Base-by-base conservation (phyloP, 2,888 invertebrate genomes). In the Congeria kusceri region DNA sequence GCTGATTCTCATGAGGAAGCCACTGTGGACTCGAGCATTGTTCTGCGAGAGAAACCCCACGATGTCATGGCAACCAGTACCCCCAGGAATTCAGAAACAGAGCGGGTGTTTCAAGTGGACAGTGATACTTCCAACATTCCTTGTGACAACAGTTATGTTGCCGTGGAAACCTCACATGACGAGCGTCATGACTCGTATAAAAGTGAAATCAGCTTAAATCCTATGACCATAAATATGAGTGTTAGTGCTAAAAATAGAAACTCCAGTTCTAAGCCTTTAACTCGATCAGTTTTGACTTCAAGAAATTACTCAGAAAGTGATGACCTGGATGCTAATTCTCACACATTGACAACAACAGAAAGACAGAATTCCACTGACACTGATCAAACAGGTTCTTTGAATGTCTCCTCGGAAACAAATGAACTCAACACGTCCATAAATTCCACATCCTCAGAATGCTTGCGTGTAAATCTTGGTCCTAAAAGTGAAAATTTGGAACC, bases 401-500 rank as follows among this genome's bases (percentile, higher is more conserved):
- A 65, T 65, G 56, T 59, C 29, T 64, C 44, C 20, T 32, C 46
- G 28, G 64, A 62, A 39, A 56, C 59, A 7, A 28, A 65, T 58
- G 75, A 76, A 58, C 56, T 64, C 15, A 71, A 65, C 27, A 47
- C 46, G 29, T 56, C 69, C 23, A 61, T 65, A 20, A 56, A 65
- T 46, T 68, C 72, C 7, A 56, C 69, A 3, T 64, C 65, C 11
- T 62, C 68, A 3, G 77, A 79, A 65, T 62, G 62, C 28, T 46
- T 85, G 32, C 59, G 66, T 11, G 77, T 88, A 5, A 88, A 88
- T 70, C 84, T 88, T 57, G 90, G 91, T 23, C 85, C 89, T n/a
- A 89, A 90, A 69, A 77, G 86, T 29, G 82, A 90, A n/a, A 86
- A 87, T 62, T 84, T 77, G 9, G 84, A 87, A 28, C 80, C 86